Base-by-base conservation (phyloP, 1,140 invertebrate genomes). In the Aphidius ervi region DNA sequence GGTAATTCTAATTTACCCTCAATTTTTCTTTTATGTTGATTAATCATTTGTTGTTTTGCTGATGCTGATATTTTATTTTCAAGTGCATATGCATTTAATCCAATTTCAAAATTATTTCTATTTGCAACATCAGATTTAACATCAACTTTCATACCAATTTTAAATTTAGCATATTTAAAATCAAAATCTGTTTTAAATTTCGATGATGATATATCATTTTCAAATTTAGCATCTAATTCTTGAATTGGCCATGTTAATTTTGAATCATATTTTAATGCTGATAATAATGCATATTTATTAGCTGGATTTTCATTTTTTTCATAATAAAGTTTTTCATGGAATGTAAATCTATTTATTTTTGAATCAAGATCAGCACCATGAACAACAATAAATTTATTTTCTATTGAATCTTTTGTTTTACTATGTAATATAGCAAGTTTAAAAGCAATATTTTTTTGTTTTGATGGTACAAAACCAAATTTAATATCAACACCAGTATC, bases 331-430 rank as follows among this genome's bases (percentile, higher is more conserved):
- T 78, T 68, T 56, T 85, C 82, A 8, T 72, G 70, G 6, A 86
- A 58, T 4, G 77, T 80, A 0, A 89, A 61, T 3, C 82, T 78
- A 56, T 85, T 83, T 3, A 74, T 67, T 52, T 83, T 77, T 7
- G 83, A 84, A 9, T 82, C 81, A 6, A 84, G 75, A 71, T 89
- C 86, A 1, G 77, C 68, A 7, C 87, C 87, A 67, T 89, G 86
- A 23, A 82, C 74, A 5, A 90, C 63, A 9, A 83, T 74, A 2
- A 89, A 66, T 45, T 82, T 84, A 46, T 83, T 79, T 5, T 81
- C 67, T 5, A 73, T 65, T 0, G 65, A 58, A 5, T 68, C 62
- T 40, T 65, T 49, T 6, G 68, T 59, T 23, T 56, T 67, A 31
- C 78, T 74, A 6, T 76, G 65, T 9, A 82, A 78, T 63, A 79